Evolutionary conservation across 23 tunicate genomes (phyloP).

Genomic region (Corella eumyota): DNA sequence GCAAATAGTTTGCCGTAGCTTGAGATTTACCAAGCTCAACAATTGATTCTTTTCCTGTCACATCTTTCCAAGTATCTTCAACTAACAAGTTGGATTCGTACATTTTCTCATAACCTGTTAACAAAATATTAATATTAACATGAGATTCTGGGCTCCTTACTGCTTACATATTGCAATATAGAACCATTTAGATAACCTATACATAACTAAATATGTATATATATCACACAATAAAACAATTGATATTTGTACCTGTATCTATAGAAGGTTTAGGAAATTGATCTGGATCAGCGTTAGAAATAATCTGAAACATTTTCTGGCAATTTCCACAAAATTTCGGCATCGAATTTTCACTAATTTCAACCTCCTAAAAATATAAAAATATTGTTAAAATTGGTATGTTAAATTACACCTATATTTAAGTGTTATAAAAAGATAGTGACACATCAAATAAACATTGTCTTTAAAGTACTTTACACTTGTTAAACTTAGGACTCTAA

Average conservation of each 20-base stretch:
- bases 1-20: constrained; percentile 18
- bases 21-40: constrained; percentile 35
- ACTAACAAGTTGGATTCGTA: too few relatives aligned
- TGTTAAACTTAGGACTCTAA: too few relatives aligned
- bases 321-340: constrained; percentile 51
- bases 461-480: too few relatives aligned
- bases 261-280: constrained; percentile 6
- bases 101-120: too few relatives aligned
- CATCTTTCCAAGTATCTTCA: constrained; percentile 51
- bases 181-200: too few relatives aligned
- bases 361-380: constrained; percentile 27
- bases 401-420: too few relatives aligned
- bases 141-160: too few relatives aligned
- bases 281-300: constrained; percentile 39
- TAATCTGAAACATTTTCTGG: constrained; percentile 37
- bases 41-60: constrained; percentile 46
- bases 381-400: neutral
- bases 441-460: too few relatives aligned
- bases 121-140: too few relatives aligned
- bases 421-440: too few relatives aligned
- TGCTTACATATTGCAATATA: too few relatives aligned
- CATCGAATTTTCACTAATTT: constrained; percentile 29
- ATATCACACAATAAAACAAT: neutral
- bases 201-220: too few relatives aligned
- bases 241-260: neutral